These are phyloP conservation scores for Hypercompe scribonia DNA, from an alignment of 2,888 invertebrate species.

Conservation along the genomic window DNA sequence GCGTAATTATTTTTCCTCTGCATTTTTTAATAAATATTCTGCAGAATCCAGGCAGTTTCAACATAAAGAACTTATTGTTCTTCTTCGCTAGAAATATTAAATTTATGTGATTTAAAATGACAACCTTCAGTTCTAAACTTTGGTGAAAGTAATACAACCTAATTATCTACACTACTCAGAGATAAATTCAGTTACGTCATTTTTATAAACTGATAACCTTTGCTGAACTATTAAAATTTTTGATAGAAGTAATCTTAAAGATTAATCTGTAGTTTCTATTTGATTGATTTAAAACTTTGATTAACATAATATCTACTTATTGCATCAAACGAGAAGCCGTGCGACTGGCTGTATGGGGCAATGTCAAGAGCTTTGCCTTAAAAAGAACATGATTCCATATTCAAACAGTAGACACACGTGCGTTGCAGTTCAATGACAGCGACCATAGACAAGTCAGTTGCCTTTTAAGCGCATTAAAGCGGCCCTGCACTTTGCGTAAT, in stretches of 20 bases:
- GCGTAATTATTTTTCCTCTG: constrained; percentile 54
- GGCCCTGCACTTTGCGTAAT: constrained; percentile 79
- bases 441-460: constrained; percentile 75
- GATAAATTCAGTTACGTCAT: constrained; percentile 46
- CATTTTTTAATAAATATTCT: constrained; percentile 38
- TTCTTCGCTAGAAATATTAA: constrained; percentile 21
- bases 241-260: constrained; percentile 58
- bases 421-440: constrained; percentile 79
- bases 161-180: constrained; percentile 24
- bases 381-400: constrained; percentile 78
- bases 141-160: constrained; percentile 38
- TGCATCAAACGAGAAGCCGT: constrained; percentile 61
- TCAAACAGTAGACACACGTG: constrained; percentile 71
- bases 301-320: constrained; percentile 55
- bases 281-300: constrained; percentile 60
- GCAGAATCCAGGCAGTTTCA: constrained; percentile 47
- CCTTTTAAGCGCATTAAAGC: constrained; percentile 77
- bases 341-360: constrained; percentile 67
- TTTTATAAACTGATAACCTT: constrained; percentile 54
- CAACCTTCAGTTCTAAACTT: constrained; percentile 22
- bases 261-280: constrained; percentile 61
- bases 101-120: constrained; percentile 22
- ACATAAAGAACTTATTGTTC: constrained; percentile 26
- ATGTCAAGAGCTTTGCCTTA: constrained; percentile 80
- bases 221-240: constrained; percentile 58